Evolutionary conservation across 2,888 invertebrate genomes (phyloP), one percentile per base, ranked within the genome.

Genomic region (Andrena camellia): DNA sequence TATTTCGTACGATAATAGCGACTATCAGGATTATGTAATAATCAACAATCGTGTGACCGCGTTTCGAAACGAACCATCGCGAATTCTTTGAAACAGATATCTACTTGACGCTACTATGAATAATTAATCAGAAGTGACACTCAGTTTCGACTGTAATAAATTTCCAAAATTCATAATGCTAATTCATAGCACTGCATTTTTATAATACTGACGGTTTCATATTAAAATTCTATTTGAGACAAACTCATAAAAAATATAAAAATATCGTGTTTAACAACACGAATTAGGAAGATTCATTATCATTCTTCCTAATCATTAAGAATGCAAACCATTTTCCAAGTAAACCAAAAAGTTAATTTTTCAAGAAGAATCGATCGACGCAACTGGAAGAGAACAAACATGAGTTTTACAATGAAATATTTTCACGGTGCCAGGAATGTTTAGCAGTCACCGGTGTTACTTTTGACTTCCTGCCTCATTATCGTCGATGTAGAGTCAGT

Each of bases 381-480:
- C 13, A 26, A 23, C 26, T 17, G 13, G 13, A 62, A 20, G 20
- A 35, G 10, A 8, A n/a, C 33, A 62, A 6, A 20, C 17, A 3
- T 17, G 10, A n/a, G 48, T 62, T 50, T 62, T 50, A 29, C 63
- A 62, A 52, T 60, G 7, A 29, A 23, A 68, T 42, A 17, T 68
- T 57, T 83, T 50, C 62, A 48, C 57, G 35, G 31, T 10, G 64
- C 35, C 20, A 74, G 42, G 57, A 78, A 35, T 81, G 74, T 66
- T 68, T 72, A 57, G 48, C 48, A 60, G 57, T 42, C 54, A 10
- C 23, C 50, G 29, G 77, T 73, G 73, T 78, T 71, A 60, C 70
- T 84, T 84, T 78, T 81, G 31, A 86, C 86, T 90, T 91, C 87
- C 90, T 88, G 88, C 70, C 81, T 85, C 81, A 76, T 86, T 85